These are phyloP conservation scores for Cataglyphis albicans DNA, from an alignment of 2,888 invertebrate genomes.

Conservation along the genomic window DNA sequence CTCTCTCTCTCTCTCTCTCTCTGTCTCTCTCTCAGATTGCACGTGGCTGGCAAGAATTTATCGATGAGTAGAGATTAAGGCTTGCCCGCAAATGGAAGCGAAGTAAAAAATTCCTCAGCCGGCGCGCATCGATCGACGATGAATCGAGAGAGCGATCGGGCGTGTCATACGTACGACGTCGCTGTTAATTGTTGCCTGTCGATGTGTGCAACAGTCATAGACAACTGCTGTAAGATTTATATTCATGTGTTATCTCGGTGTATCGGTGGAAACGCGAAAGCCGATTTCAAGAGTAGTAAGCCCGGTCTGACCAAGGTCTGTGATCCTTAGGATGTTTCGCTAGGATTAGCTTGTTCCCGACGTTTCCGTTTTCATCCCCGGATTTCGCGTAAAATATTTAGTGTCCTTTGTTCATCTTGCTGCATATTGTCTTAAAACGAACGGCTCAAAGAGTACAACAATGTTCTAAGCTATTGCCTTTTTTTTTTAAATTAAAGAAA, in stretches of 20 bases:
- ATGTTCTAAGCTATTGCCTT: background rate
- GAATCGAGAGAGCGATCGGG: conserved; percentile 68
- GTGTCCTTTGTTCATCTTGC: background rate
- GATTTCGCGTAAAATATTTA: background rate
- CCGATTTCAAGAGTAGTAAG: conserved; percentile 42
- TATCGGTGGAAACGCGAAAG: conserved; percentile 55
- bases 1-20: background rate
- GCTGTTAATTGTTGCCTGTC: conserved; percentile 71
- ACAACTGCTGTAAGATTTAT: conserved; percentile 67
- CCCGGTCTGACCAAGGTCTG: conserved; percentile 28
- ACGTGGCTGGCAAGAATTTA: conserved; percentile 70
- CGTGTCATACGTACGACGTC: conserved; percentile 59
- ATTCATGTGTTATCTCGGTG: conserved; percentile 15
- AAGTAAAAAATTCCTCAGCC: conserved; percentile 55
- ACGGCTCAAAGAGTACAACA: background rate
- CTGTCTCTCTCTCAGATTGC: conserved; percentile 26
- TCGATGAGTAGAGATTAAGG: conserved; percentile 76
- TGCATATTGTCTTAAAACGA: background rate
- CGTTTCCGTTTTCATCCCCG: background rate
- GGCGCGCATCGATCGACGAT: conserved; percentile 64
- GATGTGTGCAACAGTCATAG: conserved; percentile 54
- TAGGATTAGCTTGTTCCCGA: conserved; percentile 46
- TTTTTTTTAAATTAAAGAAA: background rate
- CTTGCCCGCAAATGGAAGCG: conserved; percentile 49
- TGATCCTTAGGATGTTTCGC: conserved; percentile 35